Base-by-base conservation (phyloP, 2,797 vertebrate genomes). In the Rhinophrynus dorsalis region DNA sequence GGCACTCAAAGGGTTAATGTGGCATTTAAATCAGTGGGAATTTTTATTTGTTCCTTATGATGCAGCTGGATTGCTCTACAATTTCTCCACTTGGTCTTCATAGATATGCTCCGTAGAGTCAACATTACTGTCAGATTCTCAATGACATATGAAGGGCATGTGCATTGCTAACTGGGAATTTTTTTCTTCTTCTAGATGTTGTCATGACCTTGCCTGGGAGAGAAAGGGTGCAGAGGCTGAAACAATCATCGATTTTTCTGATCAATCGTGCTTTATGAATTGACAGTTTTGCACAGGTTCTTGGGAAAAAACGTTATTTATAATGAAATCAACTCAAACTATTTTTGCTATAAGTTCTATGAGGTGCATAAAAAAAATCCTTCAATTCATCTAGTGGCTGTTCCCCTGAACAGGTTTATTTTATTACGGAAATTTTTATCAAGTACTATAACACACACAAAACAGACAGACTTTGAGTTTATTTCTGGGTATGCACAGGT, bases 341-440 rank as follows among this genome's bases (percentile, higher is more conserved):
- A 94, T 95, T 96, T 96, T 96, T 94, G 92, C 91, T 93, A 92
- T 94, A 89, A 90, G 93, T 95, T 95, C 92, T 90, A 91, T 91
- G 90, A 93, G 92, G 90, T 92, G 93, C 91, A 90, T 94, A 94
- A 89, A 82, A 82, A 88, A 86, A 90, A 89, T 81, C 89, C 91
- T 93, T 88, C 91, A 88, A 92, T 93, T 94, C 91, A 94, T 91
- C 90, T 89, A 91, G 88, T 95, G 92, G 91, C 90, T 90, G 92
- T 91, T 93, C 85, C 91, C 90, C 85, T 79, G 88, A 90, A 93
- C 90, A 90, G 88, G 92, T 95, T 97, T 97, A 98, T 98, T 99
- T 98, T 97, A 93, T 89, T 99, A 98, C 94, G 81, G 60, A 84
- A 92, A 91, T 93, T 98, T 97, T 95, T 96, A 96, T 91, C 88